A percentile compares a stretch with the other conserved stretches of the same genome.
Evolutionary conservation across 92 coral and sea anemone genomes (phyloP).

Genomic region (Phenganax subtilis): DNA sequence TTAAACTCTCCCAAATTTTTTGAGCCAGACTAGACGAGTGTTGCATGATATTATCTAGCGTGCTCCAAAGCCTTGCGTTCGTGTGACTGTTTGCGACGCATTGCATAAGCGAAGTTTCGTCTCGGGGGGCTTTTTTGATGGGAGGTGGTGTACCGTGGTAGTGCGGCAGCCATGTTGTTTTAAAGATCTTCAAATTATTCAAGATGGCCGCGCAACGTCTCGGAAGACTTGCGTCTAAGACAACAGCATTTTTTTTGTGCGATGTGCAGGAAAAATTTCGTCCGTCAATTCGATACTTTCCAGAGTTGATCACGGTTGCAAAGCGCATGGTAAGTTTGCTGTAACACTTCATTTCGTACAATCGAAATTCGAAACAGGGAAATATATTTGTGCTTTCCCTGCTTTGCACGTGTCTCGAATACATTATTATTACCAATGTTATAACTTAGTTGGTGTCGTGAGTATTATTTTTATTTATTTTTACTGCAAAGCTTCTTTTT

Average conservation of each 20-base stretch:
- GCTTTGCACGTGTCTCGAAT: no score
- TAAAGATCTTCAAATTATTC: background rate
- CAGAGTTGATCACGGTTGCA: constrained; percentile 91
- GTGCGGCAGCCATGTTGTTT: no score
- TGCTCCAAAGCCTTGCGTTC: no score
- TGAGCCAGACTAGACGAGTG: no score
- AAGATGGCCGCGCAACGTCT: constrained; percentile 82
- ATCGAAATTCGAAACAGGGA: background rate
- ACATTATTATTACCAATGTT: background rate
- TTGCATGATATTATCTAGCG: no score
- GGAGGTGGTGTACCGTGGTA: no score
- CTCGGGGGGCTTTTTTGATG: no score
- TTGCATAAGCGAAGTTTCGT: no score
- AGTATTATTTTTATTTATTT: no score
- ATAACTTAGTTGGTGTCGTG: background rate
- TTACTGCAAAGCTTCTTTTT: background rate
- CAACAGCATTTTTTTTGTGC: constrained; percentile 90
- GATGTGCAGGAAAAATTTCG: constrained; percentile 98
- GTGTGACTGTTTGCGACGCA: no score
- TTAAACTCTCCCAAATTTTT: no score
- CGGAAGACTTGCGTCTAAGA: constrained; percentile 72
- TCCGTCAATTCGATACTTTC: constrained; percentile 82
- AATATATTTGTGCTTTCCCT: no score
- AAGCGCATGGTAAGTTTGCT: constrained; percentile 84
- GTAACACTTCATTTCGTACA: background rate